Evolutionary conservation across 1,140 invertebrate genomes (phyloP).

Genomic region (Pentalonia nigronervosa): DNA sequence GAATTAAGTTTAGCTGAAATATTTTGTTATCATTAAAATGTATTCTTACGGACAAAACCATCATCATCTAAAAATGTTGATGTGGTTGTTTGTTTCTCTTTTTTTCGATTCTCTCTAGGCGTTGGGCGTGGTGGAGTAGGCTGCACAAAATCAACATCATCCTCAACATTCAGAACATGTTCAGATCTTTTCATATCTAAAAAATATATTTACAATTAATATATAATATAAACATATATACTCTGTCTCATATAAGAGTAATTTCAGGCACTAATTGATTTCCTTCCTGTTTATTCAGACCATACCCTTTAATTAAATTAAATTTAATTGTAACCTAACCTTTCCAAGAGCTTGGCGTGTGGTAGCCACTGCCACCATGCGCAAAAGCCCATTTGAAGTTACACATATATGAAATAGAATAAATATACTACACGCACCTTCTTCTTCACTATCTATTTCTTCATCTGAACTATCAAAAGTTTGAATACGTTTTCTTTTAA

Average conservation of each 20-base stretch:
- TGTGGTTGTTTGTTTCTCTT: constrained; percentile 46
- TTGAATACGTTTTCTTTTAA: constrained; percentile 51
- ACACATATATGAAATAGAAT: neutral
- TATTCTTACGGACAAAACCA: constrained; percentile 49
- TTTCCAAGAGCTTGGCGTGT: neutral
- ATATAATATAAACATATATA: neutral
- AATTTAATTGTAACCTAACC: no score
- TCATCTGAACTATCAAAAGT: constrained; percentile 54
- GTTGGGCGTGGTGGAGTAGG: constrained; percentile 49
- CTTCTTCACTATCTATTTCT: constrained; percentile 49
- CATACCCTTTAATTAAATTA: no score
- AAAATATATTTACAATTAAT: neutral
- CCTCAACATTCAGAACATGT: neutral
- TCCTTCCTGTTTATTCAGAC: neutral
- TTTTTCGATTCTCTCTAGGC: constrained; percentile 44
- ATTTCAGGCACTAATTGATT: neutral
- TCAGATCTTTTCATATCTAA: constrained; percentile 56
- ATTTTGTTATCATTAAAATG: neutral
- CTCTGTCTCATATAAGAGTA: neutral
- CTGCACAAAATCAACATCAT: constrained; percentile 44
- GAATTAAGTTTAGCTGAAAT: neutral
- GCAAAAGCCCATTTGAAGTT: neutral
- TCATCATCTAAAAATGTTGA: constrained; percentile 37
- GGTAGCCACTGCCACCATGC: neutral
- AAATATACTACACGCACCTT: constrained; percentile 19